Base-by-base conservation (phyloP, 2,797 vertebrate genomes). In the Paedocypris micromegethes region DNA sequence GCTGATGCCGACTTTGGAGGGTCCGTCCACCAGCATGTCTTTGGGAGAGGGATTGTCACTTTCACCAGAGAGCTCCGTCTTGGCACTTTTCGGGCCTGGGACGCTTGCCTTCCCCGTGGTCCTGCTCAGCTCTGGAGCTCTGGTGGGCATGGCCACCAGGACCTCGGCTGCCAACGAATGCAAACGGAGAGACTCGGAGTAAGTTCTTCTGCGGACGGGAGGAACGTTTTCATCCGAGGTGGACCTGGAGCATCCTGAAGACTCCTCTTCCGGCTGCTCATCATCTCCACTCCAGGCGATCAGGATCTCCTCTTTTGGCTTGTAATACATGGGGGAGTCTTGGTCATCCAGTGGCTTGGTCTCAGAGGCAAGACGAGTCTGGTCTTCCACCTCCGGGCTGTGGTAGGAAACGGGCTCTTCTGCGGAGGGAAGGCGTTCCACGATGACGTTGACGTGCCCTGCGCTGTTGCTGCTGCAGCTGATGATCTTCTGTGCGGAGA, bases 401-500 rank as follows among this genome's bases (percentile, higher is more conserved):
- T 94, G 86, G 37, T 88, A 86, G 0, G 81, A 82, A 53, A 89
- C 88, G 0, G 84, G 81, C 58, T 93, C 94, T 79, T 94, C 94
- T 0, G 93, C 92, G 4, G 90, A 88, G 0, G 97, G 97, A 77
- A 99, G 86, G n/a, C 95, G 92, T 41, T 99, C 97, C 5, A 99
- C 97, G 5, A 99, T 99, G 78, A 99, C 97, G 0, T 98, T 99
- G 76, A 97, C 88, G 0, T 98, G 96, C 2, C 94, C 95, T 0
- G 91, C 92, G 9, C 88, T 90, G 74, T 94, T 94, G 5, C 92
- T 92, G 70, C 92, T 90, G 75, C 92, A 93, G 82, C 79, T 95
- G 77, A 98, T 96, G 56, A 99, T 98, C 83, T 98, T 97, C 77
- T 99, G 96, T 42, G 95, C 97, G 0, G 97, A 98, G 0, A 93